Evolutionary conservation across 2,888 invertebrate species (phyloP).

Genomic region (Drosophila fulvimacula): DNA sequence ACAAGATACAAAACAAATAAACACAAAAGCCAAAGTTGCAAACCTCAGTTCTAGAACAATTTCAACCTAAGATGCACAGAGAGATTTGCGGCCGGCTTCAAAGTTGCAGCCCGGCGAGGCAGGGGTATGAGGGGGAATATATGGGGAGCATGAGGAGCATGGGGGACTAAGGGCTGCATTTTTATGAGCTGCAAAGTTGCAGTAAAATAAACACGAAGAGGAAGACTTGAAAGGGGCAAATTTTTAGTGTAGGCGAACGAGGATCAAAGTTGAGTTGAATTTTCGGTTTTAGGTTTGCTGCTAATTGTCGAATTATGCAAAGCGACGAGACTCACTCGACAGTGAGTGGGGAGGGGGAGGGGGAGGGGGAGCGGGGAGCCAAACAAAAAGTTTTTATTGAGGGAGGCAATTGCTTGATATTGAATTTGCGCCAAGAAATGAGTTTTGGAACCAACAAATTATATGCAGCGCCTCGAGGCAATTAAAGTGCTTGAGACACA

Average conservation of each 20-base stretch:
- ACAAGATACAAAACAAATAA: conserved; percentile 28
- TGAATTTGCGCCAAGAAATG: conserved; percentile 37
- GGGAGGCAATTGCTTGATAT: conserved; percentile 21
- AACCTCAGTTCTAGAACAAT: conserved; percentile 44
- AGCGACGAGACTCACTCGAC: conserved; percentile 15
- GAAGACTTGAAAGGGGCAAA: neutral
- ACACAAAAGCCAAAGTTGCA: conserved; percentile 47
- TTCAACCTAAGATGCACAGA: conserved; percentile 46
- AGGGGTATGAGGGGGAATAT: neutral
- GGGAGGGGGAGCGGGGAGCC: neutral
- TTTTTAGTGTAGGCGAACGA: neutral
- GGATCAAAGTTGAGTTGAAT: conserved; percentile 25
- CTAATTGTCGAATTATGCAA: conserved; percentile 60
- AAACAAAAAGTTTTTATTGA: conserved; percentile 26
- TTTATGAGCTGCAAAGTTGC: conserved; percentile 54
- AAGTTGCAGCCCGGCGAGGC: neutral
- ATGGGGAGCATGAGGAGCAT: neutral
- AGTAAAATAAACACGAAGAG: conserved; percentile 45
- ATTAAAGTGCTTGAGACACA: conserved; percentile 72
- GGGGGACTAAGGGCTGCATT: conserved; percentile 17
- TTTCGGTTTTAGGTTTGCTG: conserved; percentile 17
- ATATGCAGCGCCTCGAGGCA: conserved; percentile 20
- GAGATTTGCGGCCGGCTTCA: conserved; percentile 51
- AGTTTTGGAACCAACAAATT: conserved; percentile 1
- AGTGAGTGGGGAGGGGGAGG: neutral